Conservation (phyloP, 2,888 invertebrate genomes). For the Diploptera punctata region DNA sequence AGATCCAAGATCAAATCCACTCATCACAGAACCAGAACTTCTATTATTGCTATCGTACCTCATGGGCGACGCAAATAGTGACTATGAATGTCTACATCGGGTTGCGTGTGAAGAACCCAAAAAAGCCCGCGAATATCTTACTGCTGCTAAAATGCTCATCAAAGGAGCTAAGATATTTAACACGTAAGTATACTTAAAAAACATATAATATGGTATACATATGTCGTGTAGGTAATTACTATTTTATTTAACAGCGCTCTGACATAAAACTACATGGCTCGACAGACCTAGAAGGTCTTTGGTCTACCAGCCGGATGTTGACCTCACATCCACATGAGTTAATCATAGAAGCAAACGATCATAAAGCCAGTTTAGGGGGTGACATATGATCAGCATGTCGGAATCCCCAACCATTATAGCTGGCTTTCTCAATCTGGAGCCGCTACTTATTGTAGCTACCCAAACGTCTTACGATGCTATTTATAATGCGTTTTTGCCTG, state of each 20-base stretch:
- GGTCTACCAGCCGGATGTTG: too few relatives aligned
- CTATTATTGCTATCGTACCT: slow-evolving; percentile 73
- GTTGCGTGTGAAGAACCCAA: slow-evolving; percentile 78
- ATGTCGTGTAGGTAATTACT: neutral
- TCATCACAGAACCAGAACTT: slow-evolving; percentile 73
- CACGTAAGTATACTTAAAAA: slow-evolving; percentile 58
- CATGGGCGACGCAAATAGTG: slow-evolving; percentile 64
- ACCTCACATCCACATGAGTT: too few relatives aligned
- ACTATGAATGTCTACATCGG: slow-evolving; percentile 75
- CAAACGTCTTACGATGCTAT: too few relatives aligned
- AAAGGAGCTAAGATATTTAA: slow-evolving; percentile 73
- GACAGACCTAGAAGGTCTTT: too few relatives aligned
- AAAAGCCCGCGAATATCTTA: slow-evolving; percentile 74
- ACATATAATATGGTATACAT: neutral
- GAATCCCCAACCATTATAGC: too few relatives aligned
- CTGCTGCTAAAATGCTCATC: slow-evolving; percentile 77
- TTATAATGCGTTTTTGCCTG: too few relatives aligned
- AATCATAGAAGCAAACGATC: too few relatives aligned
- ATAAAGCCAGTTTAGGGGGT: too few relatives aligned
- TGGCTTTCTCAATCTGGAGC: too few relatives aligned
- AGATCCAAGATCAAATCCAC: slow-evolving; percentile 13
- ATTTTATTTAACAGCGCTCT: neutral
- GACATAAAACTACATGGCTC: too few relatives aligned
- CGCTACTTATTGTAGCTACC: too few relatives aligned
- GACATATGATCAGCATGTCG: too few relatives aligned